These are phyloP conservation scores for Sebastes itinus DNA, from an alignment of 2,797 vertebrate genomes.

Conservation along the genomic window DNA sequence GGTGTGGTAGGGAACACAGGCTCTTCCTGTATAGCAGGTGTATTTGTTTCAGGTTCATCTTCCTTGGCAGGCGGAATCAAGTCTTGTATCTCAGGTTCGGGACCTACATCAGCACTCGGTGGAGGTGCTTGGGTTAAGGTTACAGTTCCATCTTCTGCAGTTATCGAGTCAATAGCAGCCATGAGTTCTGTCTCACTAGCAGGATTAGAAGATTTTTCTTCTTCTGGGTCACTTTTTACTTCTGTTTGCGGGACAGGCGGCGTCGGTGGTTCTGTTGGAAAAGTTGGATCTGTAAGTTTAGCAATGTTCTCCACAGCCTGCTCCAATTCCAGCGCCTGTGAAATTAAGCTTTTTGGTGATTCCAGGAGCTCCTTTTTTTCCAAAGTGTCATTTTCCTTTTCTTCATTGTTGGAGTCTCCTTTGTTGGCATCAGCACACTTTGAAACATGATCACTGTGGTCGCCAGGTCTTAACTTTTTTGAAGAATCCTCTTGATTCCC, in stretches of 20 bases:
- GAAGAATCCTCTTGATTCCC: conserved; percentile 72
- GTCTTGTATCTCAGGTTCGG: conserved; percentile 73
- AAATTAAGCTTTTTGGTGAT: conserved; percentile 82
- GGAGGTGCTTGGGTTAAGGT: conserved; percentile 77
- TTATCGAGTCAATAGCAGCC: conserved; percentile 97
- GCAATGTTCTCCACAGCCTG: conserved; percentile 96
- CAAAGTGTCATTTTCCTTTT: conserved; percentile 75
- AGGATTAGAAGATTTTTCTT: conserved; percentile 90
- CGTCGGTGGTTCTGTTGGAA: conserved; percentile 72
- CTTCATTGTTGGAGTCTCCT: conserved; percentile 62
- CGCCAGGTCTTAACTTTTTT: conserved; percentile 76
- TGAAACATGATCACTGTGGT: conserved; percentile 73
- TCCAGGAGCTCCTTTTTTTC: conserved; percentile 78
- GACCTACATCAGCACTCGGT: conserved; percentile 77
- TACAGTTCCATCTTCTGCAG: conserved; percentile 84
- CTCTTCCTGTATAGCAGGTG: conserved; percentile 73
- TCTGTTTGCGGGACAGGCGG: conserved; percentile 63
- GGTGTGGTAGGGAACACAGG: conserved; percentile 69
- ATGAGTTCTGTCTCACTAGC: conserved; percentile 95
- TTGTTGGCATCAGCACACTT: conserved; percentile 73
- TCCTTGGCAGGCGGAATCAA: conserved; percentile 79
- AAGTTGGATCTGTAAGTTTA: conserved; percentile 91
- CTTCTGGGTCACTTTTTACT: conserved; percentile 80
- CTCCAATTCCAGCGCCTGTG: conserved; percentile 91
- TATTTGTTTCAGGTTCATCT: conserved; percentile 70